phyloP scores from a whole-genome alignment of 2,797 vertebrate genomes.

The Melanotaenia parkinsoni region DNA sequence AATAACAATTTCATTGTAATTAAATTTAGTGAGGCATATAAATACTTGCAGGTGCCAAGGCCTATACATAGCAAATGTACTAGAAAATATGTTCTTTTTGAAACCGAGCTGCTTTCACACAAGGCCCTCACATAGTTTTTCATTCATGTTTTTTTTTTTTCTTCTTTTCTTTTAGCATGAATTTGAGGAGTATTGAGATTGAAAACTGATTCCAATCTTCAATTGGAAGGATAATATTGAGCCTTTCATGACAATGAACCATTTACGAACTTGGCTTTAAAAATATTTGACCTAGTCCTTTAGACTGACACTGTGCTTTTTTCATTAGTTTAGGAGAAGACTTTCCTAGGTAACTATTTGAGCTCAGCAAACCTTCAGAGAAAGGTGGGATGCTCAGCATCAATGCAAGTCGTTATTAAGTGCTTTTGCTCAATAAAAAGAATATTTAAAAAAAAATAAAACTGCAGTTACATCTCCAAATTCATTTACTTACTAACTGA shows the following conservation, averaged over 20 bases:
- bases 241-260: background rate
- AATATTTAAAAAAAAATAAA: too few relatives aligned
- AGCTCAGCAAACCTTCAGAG: slow-evolving; percentile 24
- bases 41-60: too few relatives aligned
- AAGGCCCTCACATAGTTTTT: too few relatives aligned
- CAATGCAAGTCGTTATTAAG: slow-evolving; percentile 28
- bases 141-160: too few relatives aligned
- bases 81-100: too few relatives aligned
- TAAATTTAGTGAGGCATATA: too few relatives aligned
- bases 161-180: too few relatives aligned
- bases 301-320: slow-evolving; percentile 7
- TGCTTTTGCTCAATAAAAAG: slow-evolving; percentile 63
- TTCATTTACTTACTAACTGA: slow-evolving; percentile 36
- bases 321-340: slow-evolving; percentile 9
- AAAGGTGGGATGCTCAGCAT: slow-evolving; percentile 14
- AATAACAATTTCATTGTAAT: too few relatives aligned
- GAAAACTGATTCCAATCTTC: too few relatives aligned
- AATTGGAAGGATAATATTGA: background rate
- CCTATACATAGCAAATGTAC: too few relatives aligned
- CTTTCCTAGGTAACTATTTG: slow-evolving; percentile 8
- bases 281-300: background rate
- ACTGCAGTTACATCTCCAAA: slow-evolving; percentile 9
- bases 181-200: too few relatives aligned
- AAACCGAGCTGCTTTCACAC: too few relatives aligned
- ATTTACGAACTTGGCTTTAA: slow-evolving; percentile 5